phyloP scores from a whole-genome alignment of 2,113 vertebrate genomes.

The Gallinago paraguaiae region DNA sequence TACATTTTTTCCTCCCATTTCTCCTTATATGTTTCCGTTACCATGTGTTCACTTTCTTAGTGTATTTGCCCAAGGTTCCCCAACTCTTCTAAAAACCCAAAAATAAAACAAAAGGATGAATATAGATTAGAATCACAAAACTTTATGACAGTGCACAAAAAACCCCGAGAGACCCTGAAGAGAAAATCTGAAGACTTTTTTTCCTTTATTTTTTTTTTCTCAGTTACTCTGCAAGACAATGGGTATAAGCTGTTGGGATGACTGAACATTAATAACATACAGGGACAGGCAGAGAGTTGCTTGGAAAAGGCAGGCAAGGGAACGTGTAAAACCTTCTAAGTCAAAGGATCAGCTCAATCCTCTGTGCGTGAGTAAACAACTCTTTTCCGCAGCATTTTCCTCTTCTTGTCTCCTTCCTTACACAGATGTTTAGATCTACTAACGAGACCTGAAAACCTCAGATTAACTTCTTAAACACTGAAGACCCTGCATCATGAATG shows the following conservation, averaged over 20 bases:
- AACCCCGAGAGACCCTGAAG: background rate
- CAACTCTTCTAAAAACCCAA: background rate
- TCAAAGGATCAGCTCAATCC: slow-evolving; percentile 2
- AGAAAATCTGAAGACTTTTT: background rate
- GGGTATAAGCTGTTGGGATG: background rate
- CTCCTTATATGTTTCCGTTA: background rate
- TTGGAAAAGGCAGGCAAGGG: background rate
- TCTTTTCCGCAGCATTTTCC: background rate
- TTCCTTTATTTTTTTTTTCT: background rate
- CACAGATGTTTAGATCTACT: background rate
- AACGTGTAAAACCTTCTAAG: background rate
- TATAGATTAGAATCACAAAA: background rate
- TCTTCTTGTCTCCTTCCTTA: background rate
- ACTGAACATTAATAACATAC: background rate
- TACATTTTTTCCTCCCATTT: slow-evolving; percentile 5
- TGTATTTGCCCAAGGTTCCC: slow-evolving; percentile 11
- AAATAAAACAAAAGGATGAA: slow-evolving; percentile 16
- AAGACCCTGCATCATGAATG: background rate
- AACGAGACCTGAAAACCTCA: background rate
- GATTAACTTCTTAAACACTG: background rate
- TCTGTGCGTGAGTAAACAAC: background rate
- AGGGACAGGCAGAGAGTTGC: background rate
- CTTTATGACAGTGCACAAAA: background rate
- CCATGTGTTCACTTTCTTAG: slow-evolving; percentile 2
- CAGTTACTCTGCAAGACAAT: background rate